Conservation (phyloP, 1,140 invertebrate species). For the Adelges cooleyi region DNA sequence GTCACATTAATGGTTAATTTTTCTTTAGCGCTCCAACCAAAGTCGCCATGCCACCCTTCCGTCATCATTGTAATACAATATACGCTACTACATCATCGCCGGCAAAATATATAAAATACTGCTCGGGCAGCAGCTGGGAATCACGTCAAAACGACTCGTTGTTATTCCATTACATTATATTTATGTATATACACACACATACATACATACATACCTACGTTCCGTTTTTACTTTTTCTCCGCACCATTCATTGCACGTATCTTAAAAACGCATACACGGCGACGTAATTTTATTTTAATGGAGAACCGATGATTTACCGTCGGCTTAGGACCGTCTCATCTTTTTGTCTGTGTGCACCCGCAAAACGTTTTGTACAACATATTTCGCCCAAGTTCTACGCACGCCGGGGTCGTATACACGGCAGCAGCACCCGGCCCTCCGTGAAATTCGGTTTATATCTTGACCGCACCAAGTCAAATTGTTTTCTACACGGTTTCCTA, state of each 20-base stretch:
- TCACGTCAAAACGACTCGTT: no score
- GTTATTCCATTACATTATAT: not conserved
- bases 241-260: not conserved
- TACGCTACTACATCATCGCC: not conserved
- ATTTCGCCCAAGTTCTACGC: no score
- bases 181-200: not conserved
- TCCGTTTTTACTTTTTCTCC: not conserved
- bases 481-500: no score
- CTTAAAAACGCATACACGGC: not conserved
- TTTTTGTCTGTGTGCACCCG: no score
- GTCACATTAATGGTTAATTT: constrained; percentile 28
- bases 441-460: no score
- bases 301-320: constrained; percentile 21
- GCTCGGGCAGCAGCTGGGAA: no score
- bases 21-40: constrained; percentile 7
- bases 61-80: not conserved
- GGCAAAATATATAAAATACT: no score
- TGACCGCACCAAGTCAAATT: no score
- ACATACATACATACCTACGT: not conserved
- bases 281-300: constrained; percentile 18
- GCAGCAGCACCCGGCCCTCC: no score
- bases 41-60: no score
- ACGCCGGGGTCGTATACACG: no score
- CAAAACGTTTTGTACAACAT: no score
- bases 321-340: not conserved